Conservation (phyloP, 2,888 invertebrate genomes). For the Cyaniris semiargus region DNA sequence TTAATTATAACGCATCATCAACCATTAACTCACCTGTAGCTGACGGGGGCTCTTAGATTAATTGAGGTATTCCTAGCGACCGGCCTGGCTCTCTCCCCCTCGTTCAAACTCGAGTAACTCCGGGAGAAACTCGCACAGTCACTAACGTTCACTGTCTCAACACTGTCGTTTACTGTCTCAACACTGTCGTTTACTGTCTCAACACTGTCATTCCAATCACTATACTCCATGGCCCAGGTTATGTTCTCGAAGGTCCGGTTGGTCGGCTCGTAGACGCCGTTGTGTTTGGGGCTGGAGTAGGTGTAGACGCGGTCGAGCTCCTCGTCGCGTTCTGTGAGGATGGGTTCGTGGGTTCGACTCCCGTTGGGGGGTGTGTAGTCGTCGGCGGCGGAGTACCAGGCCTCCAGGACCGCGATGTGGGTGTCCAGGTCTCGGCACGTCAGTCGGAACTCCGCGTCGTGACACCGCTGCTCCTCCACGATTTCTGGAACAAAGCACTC, state of each 20-base stretch:
- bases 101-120: slow-evolving; percentile 73
- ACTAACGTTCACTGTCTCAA: slow-evolving; percentile 59
- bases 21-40: slow-evolving; percentile 70
- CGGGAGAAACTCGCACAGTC: slow-evolving; percentile 56
- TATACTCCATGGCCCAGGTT: slow-evolving; percentile 51
- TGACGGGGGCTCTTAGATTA: slow-evolving; percentile 74
- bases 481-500: slow-evolving; percentile 78
- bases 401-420: slow-evolving; percentile 83
- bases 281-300: slow-evolving; percentile 74
- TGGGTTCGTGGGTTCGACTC: slow-evolving; percentile 48
- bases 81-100: slow-evolving; percentile 61
- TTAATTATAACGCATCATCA: background rate
- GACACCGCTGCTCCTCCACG: slow-evolving; percentile 82
- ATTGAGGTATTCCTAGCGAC: slow-evolving; percentile 57
- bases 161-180: slow-evolving; percentile 50
- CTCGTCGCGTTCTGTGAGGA: slow-evolving; percentile 65
- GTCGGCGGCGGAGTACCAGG: slow-evolving; percentile 76
- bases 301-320: slow-evolving; percentile 67
- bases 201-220: slow-evolving; percentile 49
- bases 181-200: slow-evolving; percentile 53
- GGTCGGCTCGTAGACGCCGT: slow-evolving; percentile 63
- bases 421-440: slow-evolving; percentile 83
- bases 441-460: slow-evolving; percentile 80
- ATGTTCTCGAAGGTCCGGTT: slow-evolving; percentile 61
- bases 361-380: slow-evolving; percentile 60